Percentiles rank a stretch among this genome's conserved stretches.
These are phyloP conservation scores for Sylvia borin DNA, from an alignment of 2,797 vertebrate genomes.

Conservation along the genomic window DNA sequence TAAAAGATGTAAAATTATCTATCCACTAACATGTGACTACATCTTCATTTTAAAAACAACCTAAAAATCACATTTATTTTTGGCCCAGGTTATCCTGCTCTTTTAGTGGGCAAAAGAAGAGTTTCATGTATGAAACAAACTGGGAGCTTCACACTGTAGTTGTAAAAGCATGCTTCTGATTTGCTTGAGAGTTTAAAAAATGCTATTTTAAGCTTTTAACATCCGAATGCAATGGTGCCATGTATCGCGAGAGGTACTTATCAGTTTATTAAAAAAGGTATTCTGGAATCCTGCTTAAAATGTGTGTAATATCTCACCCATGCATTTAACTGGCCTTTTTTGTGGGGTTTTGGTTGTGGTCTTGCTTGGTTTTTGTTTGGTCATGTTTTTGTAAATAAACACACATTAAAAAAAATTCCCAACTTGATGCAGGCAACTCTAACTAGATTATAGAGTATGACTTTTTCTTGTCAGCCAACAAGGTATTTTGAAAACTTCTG, in stretches of 20 bases:
- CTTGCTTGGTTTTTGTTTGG: background rate
- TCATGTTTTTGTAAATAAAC: background rate
- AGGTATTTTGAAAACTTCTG: background rate
- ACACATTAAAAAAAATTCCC: background rate
- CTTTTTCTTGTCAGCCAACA: background rate
- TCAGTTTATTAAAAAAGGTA: background rate
- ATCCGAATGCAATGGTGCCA: background rate
- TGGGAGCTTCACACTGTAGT: background rate
- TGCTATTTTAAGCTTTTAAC: background rate
- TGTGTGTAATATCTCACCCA: background rate
- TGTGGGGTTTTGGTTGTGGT: background rate
- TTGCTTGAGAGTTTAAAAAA: background rate
- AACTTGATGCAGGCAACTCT: background rate
- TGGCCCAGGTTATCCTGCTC: background rate
- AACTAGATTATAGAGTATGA: background rate
- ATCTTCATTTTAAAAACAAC: background rate
- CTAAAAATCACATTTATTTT: background rate
- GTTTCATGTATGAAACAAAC: background rate
- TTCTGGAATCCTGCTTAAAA: background rate
- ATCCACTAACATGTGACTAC: background rate
- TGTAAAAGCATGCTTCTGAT: background rate
- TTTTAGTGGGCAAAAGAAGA: background rate
- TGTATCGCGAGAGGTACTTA: background rate
- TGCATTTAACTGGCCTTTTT: rapidly evolving
- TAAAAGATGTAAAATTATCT: background rate